Base-by-base conservation (phyloP, 2,888 invertebrate species). In the Herminia tarsipennalis region DNA sequence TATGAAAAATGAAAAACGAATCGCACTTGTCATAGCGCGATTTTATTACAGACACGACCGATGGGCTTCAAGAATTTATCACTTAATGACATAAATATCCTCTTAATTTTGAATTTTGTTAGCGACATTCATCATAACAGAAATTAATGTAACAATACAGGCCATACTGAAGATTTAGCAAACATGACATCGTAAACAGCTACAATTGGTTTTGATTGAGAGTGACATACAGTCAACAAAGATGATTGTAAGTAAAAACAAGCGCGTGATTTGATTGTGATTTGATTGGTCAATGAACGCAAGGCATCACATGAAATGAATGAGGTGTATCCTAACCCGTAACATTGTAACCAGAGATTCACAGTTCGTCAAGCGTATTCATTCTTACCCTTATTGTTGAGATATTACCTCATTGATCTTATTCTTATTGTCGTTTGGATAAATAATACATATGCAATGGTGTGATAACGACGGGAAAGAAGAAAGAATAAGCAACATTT, bases 1-100 rank as follows among this genome's bases (percentile, higher is more conserved):
- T 80, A 73, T 86, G 82, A 86, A 85, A 90, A 89, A 88, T 88
- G 83, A 82, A 86, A 87, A 86, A 83, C 78, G 82, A 86, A 86
- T 87, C 73, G 76, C 74, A 83, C 81, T 88, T 83, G 85, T 86
- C 88, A 83, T 76, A 75, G 72, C 59, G 57, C 65, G 52, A 72
- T 77, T 81, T 83, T 81, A 81, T 78, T 76, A 66, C 66, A 65
- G 70, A 65, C 71, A 67, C 59, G 56, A 70, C 41, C 46, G 57
- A 45, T 33, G 62, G 60, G 56, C 59, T 78, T 70, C 60, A 51
- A 55, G 48, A 72, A 76, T 73, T 76, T 73, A 70, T 68, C 66
- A 65, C 69, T 71, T 49, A 62, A 70, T 66, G 50, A 41, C 5
- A 24, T 6, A n/a, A n/a, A n/a, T n/a, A n/a, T n/a, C n/a, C n/a